Percentiles rank a stretch among this genome's conserved stretches.
These are phyloP conservation scores for Dioctria linearis DNA, from an alignment of 2,888 invertebrate species.

Conservation along the genomic window DNA sequence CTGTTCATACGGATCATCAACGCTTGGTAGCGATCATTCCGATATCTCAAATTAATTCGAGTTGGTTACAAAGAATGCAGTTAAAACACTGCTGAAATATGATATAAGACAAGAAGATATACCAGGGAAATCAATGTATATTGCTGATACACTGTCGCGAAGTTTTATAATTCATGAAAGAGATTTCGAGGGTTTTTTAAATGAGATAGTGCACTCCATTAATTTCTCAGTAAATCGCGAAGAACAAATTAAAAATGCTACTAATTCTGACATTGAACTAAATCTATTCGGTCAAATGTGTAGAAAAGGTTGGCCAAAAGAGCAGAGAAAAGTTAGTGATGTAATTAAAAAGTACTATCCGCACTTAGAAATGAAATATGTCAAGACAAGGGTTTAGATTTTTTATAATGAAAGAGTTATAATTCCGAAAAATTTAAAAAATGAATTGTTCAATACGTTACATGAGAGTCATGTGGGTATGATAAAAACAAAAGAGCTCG, in stretches of 20 bases:
- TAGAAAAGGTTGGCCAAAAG: neutral
- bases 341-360: constrained; percentile 41
- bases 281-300: constrained; percentile 43
- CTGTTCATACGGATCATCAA: constrained; percentile 32
- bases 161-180: neutral
- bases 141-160: constrained; percentile 56
- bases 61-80: constrained; percentile 56
- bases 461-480: neutral
- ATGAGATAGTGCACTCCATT: neutral
- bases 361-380: constrained; percentile 33
- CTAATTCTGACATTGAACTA: neutral
- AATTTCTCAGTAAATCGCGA: too few relatives aligned
- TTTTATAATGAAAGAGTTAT: too few relatives aligned
- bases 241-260: neutral
- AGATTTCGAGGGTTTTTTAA: constrained; percentile 35
- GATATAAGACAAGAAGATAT: constrained; percentile 57
- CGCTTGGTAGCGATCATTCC: constrained; percentile 54
- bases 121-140: constrained; percentile 60
- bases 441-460: too few relatives aligned
- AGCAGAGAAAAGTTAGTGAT: too few relatives aligned
- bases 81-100: constrained; percentile 58
- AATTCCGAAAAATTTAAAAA: too few relatives aligned
- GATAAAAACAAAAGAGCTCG: constrained; percentile 59
- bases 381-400: constrained; percentile 52
- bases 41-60: constrained; percentile 52